A percentile compares a stretch with the other conserved stretches of the same genome.
Conservation (phyloP, 2,113 vertebrate species). For the Clinocottus analis region DNA sequence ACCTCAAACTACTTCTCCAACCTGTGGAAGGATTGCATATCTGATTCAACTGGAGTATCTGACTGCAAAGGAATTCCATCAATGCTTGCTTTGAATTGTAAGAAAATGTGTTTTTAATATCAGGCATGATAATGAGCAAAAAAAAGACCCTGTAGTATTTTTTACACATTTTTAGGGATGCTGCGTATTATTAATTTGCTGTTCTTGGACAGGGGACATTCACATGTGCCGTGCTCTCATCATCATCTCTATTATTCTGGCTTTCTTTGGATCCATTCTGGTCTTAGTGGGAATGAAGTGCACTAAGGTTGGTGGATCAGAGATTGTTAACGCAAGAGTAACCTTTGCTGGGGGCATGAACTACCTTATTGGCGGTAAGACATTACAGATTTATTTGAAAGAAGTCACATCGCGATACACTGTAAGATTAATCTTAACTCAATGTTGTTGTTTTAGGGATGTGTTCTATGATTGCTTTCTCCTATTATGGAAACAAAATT, state of each 20-base stretch:
- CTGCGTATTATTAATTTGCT: neutral
- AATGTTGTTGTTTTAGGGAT: conserved; percentile 83
- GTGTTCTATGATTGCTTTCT: conserved; percentile 90
- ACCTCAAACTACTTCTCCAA: conserved; percentile 95
- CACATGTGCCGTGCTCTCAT: conserved; percentile 95
- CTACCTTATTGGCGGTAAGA: conserved; percentile 91
- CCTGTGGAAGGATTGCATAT: conserved; percentile 94
- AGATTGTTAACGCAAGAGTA: conserved; percentile 90
- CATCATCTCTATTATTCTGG: conserved; percentile 90
- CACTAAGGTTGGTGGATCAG: conserved; percentile 93
- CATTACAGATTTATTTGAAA: neutral
- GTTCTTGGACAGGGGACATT: conserved; percentile 88
- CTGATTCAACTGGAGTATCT: conserved; percentile 93
- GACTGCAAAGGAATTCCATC: conserved; percentile 96
- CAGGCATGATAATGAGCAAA: neutral
- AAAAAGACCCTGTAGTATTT: neutral
- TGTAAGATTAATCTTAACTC: neutral
- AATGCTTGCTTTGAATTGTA: conserved; percentile 87
- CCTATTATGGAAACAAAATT: conserved; percentile 93
- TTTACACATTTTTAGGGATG: neutral
- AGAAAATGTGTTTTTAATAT: conserved; percentile 24
- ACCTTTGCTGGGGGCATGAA: conserved; percentile 92
- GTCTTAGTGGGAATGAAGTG: conserved; percentile 97
- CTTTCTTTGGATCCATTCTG: conserved; percentile 89
- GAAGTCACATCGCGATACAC: neutral